A percentile compares a stretch with the other conserved stretches of the same genome.
phyloP scores from a whole-genome alignment of 2,888 invertebrate species.

The Nasonia oneida region DNA sequence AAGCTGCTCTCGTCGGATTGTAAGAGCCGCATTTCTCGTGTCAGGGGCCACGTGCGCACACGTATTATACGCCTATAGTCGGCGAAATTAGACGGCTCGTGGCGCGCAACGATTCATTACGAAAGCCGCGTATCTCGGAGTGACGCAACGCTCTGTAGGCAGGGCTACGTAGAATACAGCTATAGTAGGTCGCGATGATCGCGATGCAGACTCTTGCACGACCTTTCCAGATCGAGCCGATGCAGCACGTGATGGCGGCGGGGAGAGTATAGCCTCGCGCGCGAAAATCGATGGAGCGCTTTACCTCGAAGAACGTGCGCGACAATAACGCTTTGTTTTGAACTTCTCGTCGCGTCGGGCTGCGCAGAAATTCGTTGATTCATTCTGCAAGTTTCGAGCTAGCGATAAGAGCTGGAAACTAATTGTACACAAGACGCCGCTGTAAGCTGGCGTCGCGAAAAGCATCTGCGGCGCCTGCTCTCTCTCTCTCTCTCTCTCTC shows the following conservation, averaged over 20 bases:
- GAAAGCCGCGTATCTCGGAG: neutral
- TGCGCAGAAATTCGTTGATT: too few species aligned
- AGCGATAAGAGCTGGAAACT: too few species aligned
- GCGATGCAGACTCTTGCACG: too few species aligned
- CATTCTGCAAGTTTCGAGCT: too few species aligned
- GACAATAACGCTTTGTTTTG: too few species aligned
- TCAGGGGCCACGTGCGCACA: neutral
- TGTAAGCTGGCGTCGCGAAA: neutral
- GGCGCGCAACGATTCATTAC: slow-evolving; percentile 11
- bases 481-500: too few species aligned
- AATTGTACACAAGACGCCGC: too few species aligned
- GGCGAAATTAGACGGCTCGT: neutral
- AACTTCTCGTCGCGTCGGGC: too few species aligned
- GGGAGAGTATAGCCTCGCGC: neutral
- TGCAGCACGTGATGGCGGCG: neutral
- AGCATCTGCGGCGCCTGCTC: too few species aligned
- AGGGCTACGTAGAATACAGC: neutral
- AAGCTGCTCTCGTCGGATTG: neutral
- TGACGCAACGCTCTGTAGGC: neutral
- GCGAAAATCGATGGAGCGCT: neutral
- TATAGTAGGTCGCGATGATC: too few species aligned
- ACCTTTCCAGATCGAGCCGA: neutral
- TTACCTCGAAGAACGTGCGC: neutral
- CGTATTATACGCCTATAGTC: neutral
- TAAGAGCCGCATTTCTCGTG: neutral